These are phyloP conservation scores for Drosophila suzukii DNA, from an alignment of 1,140 invertebrate species.

Conservation along the genomic window DNA sequence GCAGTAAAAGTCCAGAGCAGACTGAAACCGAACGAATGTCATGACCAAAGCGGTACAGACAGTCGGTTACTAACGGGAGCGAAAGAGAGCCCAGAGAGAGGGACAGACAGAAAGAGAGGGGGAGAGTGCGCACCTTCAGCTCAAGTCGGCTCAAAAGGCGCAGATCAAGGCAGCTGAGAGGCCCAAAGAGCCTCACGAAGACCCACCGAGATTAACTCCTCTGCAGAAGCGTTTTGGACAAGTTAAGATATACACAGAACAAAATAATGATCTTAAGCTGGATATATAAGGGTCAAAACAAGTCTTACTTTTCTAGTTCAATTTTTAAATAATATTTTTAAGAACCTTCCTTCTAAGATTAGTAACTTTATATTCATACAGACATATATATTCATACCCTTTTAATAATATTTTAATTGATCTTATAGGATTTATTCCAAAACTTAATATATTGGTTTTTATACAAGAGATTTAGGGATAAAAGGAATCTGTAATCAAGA, in stretches of 20 bases:
- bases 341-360: no score
- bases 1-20: conserved; percentile 72
- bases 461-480: no score
- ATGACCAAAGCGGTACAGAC: conserved; percentile 65
- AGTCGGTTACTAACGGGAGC: conserved; percentile 3
- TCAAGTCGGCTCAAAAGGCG: conserved; percentile 14
- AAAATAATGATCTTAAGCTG: background rate
- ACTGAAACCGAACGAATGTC: conserved; percentile 78
- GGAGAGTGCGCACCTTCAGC: conserved; percentile 8
- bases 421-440: no score
- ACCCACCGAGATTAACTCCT: conserved; percentile 26
- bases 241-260: conserved; percentile 18
- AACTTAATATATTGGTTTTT: no score
- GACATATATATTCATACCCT: no score
- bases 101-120: conserved; percentile 17
- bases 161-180: conserved; percentile 27
- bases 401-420: no score
- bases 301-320: no score
- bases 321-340: no score
- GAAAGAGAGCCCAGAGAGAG: conserved; percentile 9
- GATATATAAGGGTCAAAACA: background rate
- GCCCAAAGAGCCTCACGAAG: conserved; percentile 11
- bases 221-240: conserved; percentile 13
- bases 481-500: no score
- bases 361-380: no score